phyloP scores from a whole-genome alignment of 1,140 invertebrate genomes.

The Heterodera carotae region DNA sequence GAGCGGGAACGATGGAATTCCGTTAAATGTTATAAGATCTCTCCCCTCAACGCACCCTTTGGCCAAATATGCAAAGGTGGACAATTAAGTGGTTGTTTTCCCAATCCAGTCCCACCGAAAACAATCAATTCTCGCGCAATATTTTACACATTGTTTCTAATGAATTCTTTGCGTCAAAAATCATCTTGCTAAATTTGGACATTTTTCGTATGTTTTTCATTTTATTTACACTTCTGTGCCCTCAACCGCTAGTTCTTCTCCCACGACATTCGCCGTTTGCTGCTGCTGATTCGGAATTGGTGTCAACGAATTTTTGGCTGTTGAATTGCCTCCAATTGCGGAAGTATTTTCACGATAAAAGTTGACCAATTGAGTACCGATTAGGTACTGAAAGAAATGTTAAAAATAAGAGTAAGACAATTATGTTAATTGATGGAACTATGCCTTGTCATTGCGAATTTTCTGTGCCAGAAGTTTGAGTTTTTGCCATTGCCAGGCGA shows the following conservation, averaged over 20 bases:
- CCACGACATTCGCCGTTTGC: neutral
- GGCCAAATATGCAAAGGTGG: too few species aligned
- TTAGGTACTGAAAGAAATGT: slow-evolving; percentile 13
- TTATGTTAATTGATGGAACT: neutral
- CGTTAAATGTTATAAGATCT: too few species aligned
- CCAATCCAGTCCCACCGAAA: too few species aligned
- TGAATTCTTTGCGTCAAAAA: too few species aligned
- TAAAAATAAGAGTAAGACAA: neutral
- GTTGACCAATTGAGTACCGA: slow-evolving; percentile 83
- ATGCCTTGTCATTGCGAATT: slow-evolving; percentile 92
- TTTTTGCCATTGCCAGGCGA: slow-evolving; percentile 81
- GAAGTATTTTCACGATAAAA: slow-evolving; percentile 67
- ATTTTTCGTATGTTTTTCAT: neutral
- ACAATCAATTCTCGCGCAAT: too few species aligned
- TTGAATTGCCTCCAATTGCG: neutral
- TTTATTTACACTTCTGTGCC: neutral
- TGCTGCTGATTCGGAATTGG: neutral
- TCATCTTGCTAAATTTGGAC: too few species aligned
- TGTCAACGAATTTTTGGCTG: neutral
- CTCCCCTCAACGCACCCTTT: too few species aligned
- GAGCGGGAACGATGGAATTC: too few species aligned
- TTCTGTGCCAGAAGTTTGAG: slow-evolving; percentile 92
- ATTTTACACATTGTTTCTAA: too few species aligned
- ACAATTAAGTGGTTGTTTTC: too few species aligned
- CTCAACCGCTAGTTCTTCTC: neutral